Conservation (phyloP, 35 echinoderm and acorn worm genomes). For the Acanthaster planci region DNA sequence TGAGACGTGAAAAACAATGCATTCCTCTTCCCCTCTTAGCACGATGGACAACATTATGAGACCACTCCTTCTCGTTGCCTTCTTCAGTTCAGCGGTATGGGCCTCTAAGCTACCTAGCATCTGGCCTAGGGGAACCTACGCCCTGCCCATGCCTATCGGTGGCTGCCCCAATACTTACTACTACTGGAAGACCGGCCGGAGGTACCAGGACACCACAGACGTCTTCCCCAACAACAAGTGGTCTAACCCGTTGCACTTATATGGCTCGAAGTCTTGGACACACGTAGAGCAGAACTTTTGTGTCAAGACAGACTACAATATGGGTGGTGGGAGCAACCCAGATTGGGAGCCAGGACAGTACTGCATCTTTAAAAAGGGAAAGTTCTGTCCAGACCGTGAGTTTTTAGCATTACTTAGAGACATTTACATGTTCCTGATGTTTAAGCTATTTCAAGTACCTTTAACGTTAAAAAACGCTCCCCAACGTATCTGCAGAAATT, state of each 20-base stretch:
- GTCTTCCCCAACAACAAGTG: constrained; percentile 40
- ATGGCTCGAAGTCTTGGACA: not conserved
- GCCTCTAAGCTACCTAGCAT: not conserved
- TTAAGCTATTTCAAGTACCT: not conserved
- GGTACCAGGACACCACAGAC: constrained; percentile 67
- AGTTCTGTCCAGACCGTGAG: not conserved
- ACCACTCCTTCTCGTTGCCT: not conserved
- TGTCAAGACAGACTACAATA: constrained; percentile 39
- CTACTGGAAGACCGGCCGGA: constrained; percentile 42
- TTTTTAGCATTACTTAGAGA: not conserved
- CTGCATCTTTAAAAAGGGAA: constrained; percentile 36
- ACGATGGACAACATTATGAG: not conserved
- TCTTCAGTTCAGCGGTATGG: not conserved
- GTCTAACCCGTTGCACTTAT: constrained; percentile 27
- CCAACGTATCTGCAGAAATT: too few species aligned
- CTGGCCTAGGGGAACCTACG: constrained; percentile 72
- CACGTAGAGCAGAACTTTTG: constrained; percentile 54
- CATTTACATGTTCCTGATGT: too few species aligned
- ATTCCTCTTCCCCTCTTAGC: too few species aligned
- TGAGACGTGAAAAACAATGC: too few species aligned
- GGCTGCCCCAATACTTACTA: constrained; percentile 55
- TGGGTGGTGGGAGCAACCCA: not conserved
- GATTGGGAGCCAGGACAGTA: constrained; percentile 44
- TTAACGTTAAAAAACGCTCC: too few species aligned
- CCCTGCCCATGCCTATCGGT: constrained; percentile 41